Conservation (phyloP, 1,140 invertebrate genomes). For the Papilio dardanus region DNA sequence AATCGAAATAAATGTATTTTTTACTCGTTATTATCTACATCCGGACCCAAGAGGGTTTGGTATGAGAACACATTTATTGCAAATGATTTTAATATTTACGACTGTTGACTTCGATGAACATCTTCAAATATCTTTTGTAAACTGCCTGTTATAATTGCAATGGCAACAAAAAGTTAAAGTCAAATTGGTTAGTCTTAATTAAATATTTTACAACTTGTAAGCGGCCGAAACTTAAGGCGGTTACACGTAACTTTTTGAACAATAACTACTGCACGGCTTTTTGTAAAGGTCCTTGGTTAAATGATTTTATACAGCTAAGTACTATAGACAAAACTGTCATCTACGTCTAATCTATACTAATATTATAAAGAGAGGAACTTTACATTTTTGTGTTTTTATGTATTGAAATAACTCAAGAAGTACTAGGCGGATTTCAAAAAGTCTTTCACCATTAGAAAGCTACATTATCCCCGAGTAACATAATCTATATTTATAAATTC, state of each 20-base stretch:
- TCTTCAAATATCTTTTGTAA: too few species aligned
- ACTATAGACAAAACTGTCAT: not conserved
- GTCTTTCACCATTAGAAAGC: too few species aligned
- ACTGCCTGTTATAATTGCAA: too few species aligned
- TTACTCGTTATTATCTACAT: not conserved
- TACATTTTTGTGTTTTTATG: too few species aligned
- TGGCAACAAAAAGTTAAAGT: too few species aligned
- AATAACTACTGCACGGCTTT: not conserved
- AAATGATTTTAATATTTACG: not conserved
- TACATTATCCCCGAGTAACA: too few species aligned
- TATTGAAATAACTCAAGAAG: too few species aligned
- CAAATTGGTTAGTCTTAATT: not conserved
- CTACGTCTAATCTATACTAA: too few species aligned
- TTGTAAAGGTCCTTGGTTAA: not conserved
- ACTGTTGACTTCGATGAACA: not conserved
- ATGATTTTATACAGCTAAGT: not conserved
- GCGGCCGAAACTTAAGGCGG: not conserved
- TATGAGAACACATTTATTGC: not conserved
- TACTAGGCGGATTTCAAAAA: too few species aligned
- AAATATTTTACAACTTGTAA: not conserved
- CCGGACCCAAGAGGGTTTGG: not conserved
- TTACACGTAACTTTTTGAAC: not conserved
- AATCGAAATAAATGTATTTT: not conserved
- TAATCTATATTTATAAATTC: too few species aligned
- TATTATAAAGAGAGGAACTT: too few species aligned